Percentiles rank a stretch among this genome's conserved stretches.
Conservation (phyloP, 1,140 invertebrate genomes). For the Trichoplusia ni region DNA sequence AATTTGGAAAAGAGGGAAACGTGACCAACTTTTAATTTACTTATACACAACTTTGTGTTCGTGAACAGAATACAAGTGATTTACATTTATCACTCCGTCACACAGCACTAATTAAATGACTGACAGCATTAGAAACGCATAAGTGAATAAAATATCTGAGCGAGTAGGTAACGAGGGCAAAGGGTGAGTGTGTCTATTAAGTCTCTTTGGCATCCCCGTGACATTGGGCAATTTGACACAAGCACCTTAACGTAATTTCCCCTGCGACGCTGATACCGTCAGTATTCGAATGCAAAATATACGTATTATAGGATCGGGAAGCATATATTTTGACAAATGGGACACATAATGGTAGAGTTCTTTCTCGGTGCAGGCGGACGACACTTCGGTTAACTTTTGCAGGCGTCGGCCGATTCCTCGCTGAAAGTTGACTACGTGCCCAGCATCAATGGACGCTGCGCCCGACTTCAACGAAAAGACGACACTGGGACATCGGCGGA, state of each 20-base stretch:
- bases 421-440: slow-evolving; percentile 36
- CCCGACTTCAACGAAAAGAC: slow-evolving; percentile 5
- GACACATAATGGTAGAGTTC: slow-evolving; percentile 25
- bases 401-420: slow-evolving; percentile 18
- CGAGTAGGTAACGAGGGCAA: background rate
- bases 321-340: slow-evolving; percentile 18
- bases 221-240: slow-evolving; percentile 14
- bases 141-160: background rate
- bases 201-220: slow-evolving; percentile 3
- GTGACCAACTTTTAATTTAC: slow-evolving; percentile 24
- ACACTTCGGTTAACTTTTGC: slow-evolving; percentile 32
- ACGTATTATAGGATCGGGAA: background rate
- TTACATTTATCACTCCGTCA: slow-evolving; percentile 6
- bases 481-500: slow-evolving; percentile 18
- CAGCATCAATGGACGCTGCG: background rate
- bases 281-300: slow-evolving; percentile 1
- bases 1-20: slow-evolving; percentile 23
- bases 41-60: slow-evolving; percentile 3
- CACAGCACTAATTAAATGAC: background rate
- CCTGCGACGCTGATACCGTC: slow-evolving; percentile 7
- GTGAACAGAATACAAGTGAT: slow-evolving; percentile 12
- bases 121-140: background rate
- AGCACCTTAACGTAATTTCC: slow-evolving; percentile 31
- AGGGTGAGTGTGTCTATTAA: slow-evolving; percentile 5
- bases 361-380: slow-evolving; percentile 26